Evolutionary conservation across 2,888 invertebrate genomes (phyloP).

Genomic region (Anthrax anthrax): DNA sequence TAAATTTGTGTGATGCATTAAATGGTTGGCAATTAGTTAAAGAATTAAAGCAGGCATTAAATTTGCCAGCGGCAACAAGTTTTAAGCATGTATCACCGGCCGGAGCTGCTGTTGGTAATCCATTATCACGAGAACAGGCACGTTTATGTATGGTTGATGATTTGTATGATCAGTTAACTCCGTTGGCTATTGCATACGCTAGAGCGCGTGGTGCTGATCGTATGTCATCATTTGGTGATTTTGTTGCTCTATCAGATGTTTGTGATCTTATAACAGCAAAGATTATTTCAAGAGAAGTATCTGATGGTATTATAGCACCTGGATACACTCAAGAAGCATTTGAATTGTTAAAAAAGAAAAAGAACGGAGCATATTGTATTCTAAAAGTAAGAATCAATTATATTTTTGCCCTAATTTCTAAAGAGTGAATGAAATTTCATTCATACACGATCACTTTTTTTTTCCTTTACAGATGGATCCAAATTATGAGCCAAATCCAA

Average conservation of each 20-base stretch:
- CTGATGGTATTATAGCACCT: constrained; percentile 97
- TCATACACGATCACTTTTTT: not conserved
- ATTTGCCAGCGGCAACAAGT: constrained; percentile 83
- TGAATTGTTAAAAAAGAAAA: constrained; percentile 81
- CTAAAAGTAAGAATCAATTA: constrained; percentile 42
- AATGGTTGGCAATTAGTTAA: constrained; percentile 95
- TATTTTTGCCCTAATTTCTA: not conserved
- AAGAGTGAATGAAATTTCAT: not conserved
- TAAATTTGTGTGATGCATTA: constrained; percentile 92
- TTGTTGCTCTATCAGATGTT: constrained; percentile 80
- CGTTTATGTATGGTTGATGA: constrained; percentile 90
- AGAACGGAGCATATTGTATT: constrained; percentile 82
- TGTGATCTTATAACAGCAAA: constrained; percentile 85
- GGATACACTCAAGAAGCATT: constrained; percentile 75
- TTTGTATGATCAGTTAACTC: constrained; percentile 53
- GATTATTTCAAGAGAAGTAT: constrained; percentile 86
- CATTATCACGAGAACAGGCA: constrained; percentile 62
- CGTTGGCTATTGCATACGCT: constrained; percentile 83
- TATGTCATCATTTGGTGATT: constrained; percentile 99
- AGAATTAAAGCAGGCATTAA: constrained; percentile 66
- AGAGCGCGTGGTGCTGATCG: constrained; percentile 93
- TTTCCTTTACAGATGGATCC: constrained; percentile 59
- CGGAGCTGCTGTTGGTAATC: constrained; percentile 83
- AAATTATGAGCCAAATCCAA: constrained; percentile 59
- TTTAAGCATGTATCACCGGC: constrained; percentile 99